Evolutionary conservation across 2,888 invertebrate genomes (phyloP).

Genomic region (Sclerodermus sp.): DNA sequence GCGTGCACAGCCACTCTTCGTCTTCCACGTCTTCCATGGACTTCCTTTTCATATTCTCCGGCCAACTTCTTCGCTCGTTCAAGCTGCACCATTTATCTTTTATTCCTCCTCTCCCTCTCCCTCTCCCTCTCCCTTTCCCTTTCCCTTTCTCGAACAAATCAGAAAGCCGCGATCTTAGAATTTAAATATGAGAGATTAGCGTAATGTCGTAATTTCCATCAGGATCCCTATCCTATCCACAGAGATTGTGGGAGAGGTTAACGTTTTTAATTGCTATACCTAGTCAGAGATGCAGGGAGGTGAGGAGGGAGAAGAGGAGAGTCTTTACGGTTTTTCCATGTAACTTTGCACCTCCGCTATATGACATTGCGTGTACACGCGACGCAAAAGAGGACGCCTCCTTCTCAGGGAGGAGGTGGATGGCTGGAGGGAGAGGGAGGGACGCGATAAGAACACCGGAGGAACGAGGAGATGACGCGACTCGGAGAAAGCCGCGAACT

Average conservation of each 20-base stretch:
- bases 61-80: no score
- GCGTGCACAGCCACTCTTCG: background rate
- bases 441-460: constrained; percentile 12
- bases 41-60: background rate
- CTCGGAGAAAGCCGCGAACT: constrained; percentile 4
- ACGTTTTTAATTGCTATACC: no score
- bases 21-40: background rate
- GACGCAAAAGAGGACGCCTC: constrained; percentile 2
- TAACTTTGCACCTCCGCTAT: no score
- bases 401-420: constrained; percentile 5
- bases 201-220: no score
- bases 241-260: no score
- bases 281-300: no score
- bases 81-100: no score
- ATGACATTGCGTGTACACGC: constrained; percentile 6
- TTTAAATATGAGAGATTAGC: no score
- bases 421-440: constrained; percentile 10
- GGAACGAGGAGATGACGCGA: constrained; percentile 4
- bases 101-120: constrained; percentile 1
- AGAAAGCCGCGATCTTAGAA: no score
- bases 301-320: no score
- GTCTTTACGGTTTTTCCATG: no score
- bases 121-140: background rate
- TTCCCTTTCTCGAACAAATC: background rate
- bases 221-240: no score